phyloP scores from a whole-genome alignment of 2,888 invertebrate species.

The Netelia fuscicornis region DNA sequence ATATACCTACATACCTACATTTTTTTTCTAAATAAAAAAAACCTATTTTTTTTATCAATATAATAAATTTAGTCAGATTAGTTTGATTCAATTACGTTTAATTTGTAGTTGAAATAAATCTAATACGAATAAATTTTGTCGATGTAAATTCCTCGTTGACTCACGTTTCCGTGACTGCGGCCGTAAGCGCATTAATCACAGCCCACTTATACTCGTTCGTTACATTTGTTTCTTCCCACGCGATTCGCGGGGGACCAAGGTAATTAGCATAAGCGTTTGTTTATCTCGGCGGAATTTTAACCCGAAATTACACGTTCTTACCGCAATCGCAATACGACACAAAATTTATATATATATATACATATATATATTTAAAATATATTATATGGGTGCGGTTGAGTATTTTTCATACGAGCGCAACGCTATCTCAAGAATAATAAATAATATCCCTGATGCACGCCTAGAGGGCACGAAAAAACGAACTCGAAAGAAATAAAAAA shows the following conservation, averaged over 20 bases:
- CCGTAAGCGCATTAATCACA: slow-evolving; percentile 71
- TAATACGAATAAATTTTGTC: neutral
- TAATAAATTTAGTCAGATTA: neutral
- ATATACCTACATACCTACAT: neutral
- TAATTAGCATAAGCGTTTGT: slow-evolving; percentile 76
- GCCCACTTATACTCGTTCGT: slow-evolving; percentile 48
- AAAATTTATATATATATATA: slow-evolving; percentile 28
- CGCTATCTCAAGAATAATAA: slow-evolving; percentile 57
- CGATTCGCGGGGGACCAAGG: slow-evolving; percentile 18
- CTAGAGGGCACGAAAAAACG: slow-evolving; percentile 10
- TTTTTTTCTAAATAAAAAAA: neutral
- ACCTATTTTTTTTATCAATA: neutral
- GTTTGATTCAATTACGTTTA: too few species aligned
- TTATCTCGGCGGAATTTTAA: slow-evolving; percentile 71
- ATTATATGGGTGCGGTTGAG: slow-evolving; percentile 51
- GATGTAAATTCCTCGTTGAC: slow-evolving; percentile 18
- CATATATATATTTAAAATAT: slow-evolving; percentile 39
- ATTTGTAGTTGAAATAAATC: neutral
- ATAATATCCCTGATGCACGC: slow-evolving; percentile 43
- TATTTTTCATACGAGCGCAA: slow-evolving; percentile 45
- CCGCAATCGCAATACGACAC: slow-evolving; percentile 43
- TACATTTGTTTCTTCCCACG: slow-evolving; percentile 38
- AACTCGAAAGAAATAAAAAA: slow-evolving; percentile 7
- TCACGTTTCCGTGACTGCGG: neutral
- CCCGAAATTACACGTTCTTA: slow-evolving; percentile 67